phyloP scores from a whole-genome alignment of 2,113 vertebrate genomes.

The Apodemus sylvaticus region DNA sequence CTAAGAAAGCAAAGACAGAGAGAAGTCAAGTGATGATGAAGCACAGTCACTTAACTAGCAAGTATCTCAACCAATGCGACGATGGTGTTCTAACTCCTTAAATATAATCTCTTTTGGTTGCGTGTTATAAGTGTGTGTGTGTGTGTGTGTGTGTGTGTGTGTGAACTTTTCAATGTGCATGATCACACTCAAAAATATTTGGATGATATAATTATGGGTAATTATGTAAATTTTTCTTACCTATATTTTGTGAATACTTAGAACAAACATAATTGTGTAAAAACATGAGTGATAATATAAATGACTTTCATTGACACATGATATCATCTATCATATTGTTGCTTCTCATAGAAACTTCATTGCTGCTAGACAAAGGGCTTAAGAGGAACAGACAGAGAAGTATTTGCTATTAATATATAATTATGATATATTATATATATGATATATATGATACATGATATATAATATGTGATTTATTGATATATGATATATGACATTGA shows the following conservation, averaged over 20 bases:
- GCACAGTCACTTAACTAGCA: neutral
- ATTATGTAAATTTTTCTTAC: constrained; percentile 33
- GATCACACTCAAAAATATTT: neutral
- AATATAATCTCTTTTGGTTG: neutral
- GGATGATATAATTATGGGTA: neutral
- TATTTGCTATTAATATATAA: neutral
- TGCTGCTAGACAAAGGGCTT: neutral
- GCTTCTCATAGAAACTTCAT: neutral
- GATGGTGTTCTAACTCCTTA: neutral
- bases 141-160: neutral
- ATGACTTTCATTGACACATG: constrained; percentile 1
- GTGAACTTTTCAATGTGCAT: neutral
- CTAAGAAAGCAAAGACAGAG: neutral
- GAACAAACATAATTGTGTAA: neutral
- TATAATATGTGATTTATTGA: too few species aligned
- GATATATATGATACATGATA: too few species aligned
- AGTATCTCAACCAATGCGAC: neutral
- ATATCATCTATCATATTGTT: neutral
- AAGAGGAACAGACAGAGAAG: neutral
- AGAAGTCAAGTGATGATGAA: neutral
- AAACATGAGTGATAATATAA: neutral
- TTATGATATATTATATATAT: neutral
- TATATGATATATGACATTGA: neutral
- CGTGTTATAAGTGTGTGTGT: neutral
- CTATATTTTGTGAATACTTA: neutral